Conservation (phyloP, 2,113 vertebrate genomes). For the Isurus oxyrinchus region DNA sequence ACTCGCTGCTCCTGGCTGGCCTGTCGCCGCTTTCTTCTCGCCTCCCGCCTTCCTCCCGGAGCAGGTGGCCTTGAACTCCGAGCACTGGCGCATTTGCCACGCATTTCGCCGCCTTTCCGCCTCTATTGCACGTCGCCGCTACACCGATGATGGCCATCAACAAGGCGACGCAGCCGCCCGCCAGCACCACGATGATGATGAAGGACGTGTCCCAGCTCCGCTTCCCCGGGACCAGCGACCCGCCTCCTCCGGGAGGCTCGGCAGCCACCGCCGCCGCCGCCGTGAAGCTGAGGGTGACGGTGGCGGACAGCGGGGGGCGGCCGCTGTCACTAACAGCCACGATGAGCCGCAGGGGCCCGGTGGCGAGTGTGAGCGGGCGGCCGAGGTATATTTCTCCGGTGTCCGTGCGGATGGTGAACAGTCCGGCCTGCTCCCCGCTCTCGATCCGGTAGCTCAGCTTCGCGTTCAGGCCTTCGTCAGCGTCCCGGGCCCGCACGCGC, state of each 20-base stretch:
- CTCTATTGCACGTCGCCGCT: slow-evolving; percentile 50
- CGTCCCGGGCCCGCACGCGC: slow-evolving; percentile 52
- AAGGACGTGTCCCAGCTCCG: slow-evolving; percentile 45
- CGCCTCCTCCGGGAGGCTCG: slow-evolving; percentile 52
- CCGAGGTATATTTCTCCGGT: slow-evolving; percentile 53
- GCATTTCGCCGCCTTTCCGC: slow-evolving; percentile 29
- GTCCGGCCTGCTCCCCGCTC: slow-evolving; percentile 46
- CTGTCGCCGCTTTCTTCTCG: neutral
- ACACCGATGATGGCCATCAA: slow-evolving; percentile 56
- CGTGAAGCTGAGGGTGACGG: slow-evolving; percentile 47
- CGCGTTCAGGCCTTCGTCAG: slow-evolving; percentile 50
- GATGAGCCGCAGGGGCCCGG: slow-evolving; percentile 46
- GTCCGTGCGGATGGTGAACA: slow-evolving; percentile 50
- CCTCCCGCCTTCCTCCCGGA: neutral
- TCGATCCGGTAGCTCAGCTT: slow-evolving; percentile 50
- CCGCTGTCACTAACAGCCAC: slow-evolving; percentile 54
- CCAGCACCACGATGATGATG: slow-evolving; percentile 52
- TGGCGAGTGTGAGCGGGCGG: slow-evolving; percentile 38
- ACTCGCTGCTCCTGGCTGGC: neutral
- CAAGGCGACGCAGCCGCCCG: slow-evolving; percentile 53
- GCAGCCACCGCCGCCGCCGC: slow-evolving; percentile 46
- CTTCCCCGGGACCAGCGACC: slow-evolving; percentile 43
- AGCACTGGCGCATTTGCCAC: slow-evolving; percentile 35
- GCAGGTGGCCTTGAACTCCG: slow-evolving; percentile 45
- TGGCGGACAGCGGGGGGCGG: slow-evolving; percentile 45